Base-by-base conservation (phyloP, 2,888 invertebrate genomes). In the Synergus itoensis region DNA sequence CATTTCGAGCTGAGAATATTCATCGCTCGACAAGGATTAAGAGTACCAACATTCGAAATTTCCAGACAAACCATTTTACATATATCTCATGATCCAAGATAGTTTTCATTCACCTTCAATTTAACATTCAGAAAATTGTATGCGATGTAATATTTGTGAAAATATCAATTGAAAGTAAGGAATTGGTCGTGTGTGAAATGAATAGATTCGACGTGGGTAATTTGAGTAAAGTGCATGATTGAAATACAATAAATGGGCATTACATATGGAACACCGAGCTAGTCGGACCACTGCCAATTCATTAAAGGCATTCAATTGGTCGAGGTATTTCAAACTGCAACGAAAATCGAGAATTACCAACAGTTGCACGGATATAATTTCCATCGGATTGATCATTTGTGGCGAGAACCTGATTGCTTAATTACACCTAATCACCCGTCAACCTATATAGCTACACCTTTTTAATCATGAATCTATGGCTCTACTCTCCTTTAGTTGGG, bases 361-460 rank as follows among this genome's bases (percentile, higher is more conserved):
- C 53, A 57, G 73, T 57, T 73, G 53, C 73, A 36, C 73, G 36
- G 36, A 73, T 73, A 73, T 73, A 14, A 43, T 36, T 63, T 79
- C 78, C 69, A 81, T 67, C 65, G 82, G 79, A 86, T 87, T 87
- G 87, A 85, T 85, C 85, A 87, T 87, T 87, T 85, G 85, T 76
- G 81, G 83, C 75, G 53, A 64, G 60, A 65, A 69, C 64, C 77
- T 80, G 79, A 85, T 85, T 84, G 79, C 80, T 84, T 81, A 82
- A 85, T 85, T 84, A 85, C 82, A 80, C 76, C 77, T 65, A 79
- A 82, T 80, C 78, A 79, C 45, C 63, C 82, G 40, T 53, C 36
- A 36, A 73, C 53, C 16, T 9, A n/a, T n/a, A n/a, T n/a, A 11
- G 36, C 36, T 28, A 12, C 45, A 40, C 43, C 14, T 7, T 73